Percentiles rank a stretch among this genome's conserved stretches.
phyloP scores from a whole-genome alignment of 2,797 vertebrate species.

The Microctenopoma steveboyesi region DNA sequence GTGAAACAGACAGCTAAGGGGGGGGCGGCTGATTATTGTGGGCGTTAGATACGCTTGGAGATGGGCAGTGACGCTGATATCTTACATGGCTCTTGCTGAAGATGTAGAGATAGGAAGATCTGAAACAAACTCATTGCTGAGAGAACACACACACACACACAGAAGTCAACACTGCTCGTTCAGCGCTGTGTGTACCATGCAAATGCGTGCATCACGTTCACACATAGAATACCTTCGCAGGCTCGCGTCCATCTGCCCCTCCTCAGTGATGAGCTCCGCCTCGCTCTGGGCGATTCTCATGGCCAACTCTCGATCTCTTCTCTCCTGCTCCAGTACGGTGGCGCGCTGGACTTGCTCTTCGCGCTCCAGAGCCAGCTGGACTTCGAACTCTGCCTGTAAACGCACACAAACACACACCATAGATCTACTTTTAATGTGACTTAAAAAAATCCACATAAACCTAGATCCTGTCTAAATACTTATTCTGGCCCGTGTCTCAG shows the following conservation, averaged over 20 bases:
- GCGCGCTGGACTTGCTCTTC: constrained; percentile 90
- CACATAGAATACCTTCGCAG: constrained; percentile 89
- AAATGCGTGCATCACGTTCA: not conserved
- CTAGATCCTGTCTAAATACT: constrained; percentile 20
- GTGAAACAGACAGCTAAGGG: constrained; percentile 24
- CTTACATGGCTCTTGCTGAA: constrained; percentile 80
- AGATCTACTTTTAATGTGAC: constrained; percentile 8
- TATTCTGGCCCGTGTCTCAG: constrained; percentile 32
- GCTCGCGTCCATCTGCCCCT: constrained; percentile 85
- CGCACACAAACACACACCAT: constrained; percentile 42
- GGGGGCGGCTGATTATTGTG: constrained; percentile 33
- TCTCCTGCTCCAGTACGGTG: constrained; percentile 92
- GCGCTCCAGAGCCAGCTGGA: constrained; percentile 89
- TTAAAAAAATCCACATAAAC: constrained; percentile 17
- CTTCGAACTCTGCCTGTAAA: constrained; percentile 90
- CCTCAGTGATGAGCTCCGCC: constrained; percentile 94
- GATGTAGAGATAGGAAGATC: constrained; percentile 70
- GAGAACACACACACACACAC: constrained; percentile 65
- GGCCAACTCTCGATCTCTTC: constrained; percentile 94
- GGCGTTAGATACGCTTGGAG: constrained; percentile 39
- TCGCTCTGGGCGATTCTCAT: constrained; percentile 97
- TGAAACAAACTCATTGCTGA: constrained; percentile 75
- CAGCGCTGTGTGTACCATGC: not conserved
- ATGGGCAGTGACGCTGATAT: constrained; percentile 22
- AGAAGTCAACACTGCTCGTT: constrained; percentile 12